Evolutionary conservation across 2,797 vertebrate genomes (phyloP).

Genomic region (Tympanoctomys barrerae): DNA sequence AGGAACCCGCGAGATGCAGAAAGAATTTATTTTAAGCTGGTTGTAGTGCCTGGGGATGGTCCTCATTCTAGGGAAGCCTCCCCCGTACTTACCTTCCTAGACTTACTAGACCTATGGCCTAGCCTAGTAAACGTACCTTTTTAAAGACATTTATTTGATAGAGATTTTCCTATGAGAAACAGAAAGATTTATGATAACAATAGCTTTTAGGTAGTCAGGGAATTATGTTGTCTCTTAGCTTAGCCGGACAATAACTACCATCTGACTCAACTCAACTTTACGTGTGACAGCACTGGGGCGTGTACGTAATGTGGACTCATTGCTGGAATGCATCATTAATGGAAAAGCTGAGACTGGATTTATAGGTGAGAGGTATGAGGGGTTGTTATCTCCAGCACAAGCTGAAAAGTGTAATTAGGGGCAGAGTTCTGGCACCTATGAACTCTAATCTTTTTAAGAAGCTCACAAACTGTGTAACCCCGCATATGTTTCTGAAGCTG

Average conservation of each 20-base stretch:
- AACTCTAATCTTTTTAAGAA: neutral
- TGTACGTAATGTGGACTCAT: neutral
- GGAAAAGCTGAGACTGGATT: neutral
- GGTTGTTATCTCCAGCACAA: neutral
- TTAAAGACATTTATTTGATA: neutral
- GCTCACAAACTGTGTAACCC: neutral
- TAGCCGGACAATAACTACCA: neutral
- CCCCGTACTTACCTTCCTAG: neutral
- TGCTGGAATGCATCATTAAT: neutral
- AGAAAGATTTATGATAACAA: neutral
- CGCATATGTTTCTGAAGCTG: slow-evolving; percentile 19
- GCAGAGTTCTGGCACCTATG: neutral
- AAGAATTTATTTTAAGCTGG: neutral
- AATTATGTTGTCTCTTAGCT: neutral
- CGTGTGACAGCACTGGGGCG: neutral
- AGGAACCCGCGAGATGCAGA: neutral
- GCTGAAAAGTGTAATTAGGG: neutral
- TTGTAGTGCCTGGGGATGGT: neutral
- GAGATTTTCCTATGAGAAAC: slow-evolving; percentile 34
- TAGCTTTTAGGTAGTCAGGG: neutral
- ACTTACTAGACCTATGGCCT: neutral
- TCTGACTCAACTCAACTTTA: neutral
- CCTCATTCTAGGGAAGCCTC: neutral
- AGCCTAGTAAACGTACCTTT: neutral
- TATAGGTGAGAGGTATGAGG: neutral